phyloP scores from a whole-genome alignment of 2,888 invertebrate species.

The Pyrocoelia pectoralis region DNA sequence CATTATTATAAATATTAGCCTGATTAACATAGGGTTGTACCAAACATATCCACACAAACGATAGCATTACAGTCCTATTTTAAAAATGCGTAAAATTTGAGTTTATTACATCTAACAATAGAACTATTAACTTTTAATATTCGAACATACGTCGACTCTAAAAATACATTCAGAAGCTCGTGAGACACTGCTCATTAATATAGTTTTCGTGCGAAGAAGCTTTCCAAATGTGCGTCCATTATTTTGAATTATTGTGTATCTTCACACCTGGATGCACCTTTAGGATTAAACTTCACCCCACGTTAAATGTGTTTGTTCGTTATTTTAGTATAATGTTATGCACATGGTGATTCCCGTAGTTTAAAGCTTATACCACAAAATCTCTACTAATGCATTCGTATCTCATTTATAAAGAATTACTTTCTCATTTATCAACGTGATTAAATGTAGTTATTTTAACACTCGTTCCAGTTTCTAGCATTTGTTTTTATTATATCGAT shows the following conservation, averaged over 20 bases:
- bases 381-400: conserved; percentile 28
- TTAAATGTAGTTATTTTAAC: conserved; percentile 27
- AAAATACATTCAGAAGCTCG: no score
- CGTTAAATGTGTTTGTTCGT: conserved; percentile 21
- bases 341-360: conserved; percentile 31
- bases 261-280: conserved; percentile 50
- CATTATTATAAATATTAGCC: no score
- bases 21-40: no score
- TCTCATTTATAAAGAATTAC: conserved; percentile 21
- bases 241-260: conserved; percentile 51
- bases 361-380: conserved; percentile 18
- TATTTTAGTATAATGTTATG: conserved; percentile 26
- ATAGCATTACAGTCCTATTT: no score
- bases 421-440: conserved; percentile 23
- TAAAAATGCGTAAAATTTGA: no score
- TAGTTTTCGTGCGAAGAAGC: conserved; percentile 1
- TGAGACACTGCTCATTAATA: no score
- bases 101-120: no score
- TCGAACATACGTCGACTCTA: no score
- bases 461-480: conserved; percentile 6
- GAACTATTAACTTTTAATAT: no score
- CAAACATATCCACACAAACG: no score
- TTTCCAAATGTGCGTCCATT: conserved; percentile 36
- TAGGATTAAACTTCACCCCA: conserved; percentile 36
- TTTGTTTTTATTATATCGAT: conserved; percentile 42